phyloP scores from a whole-genome alignment of 1,140 invertebrate species.

The Zaprionus camerounensis region DNA sequence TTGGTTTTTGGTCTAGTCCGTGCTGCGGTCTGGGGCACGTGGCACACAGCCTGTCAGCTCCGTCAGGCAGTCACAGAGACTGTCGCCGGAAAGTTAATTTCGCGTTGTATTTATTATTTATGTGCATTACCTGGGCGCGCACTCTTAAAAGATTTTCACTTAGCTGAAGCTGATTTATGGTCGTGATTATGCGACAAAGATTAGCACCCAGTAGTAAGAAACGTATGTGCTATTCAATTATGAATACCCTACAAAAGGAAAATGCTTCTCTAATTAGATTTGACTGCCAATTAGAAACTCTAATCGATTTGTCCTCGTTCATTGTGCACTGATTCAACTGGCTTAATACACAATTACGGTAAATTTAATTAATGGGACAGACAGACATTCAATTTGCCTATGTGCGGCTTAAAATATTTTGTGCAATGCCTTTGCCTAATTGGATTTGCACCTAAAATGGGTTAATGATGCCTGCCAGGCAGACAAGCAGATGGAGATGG shows the following conservation, averaged over 20 bases:
- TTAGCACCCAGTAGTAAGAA: neutral
- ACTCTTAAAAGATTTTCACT: conserved; percentile 72
- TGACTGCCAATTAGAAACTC: neutral
- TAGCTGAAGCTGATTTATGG: conserved; percentile 48
- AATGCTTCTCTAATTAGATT: neutral
- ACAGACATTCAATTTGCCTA: conserved; percentile 41
- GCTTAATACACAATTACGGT: conserved; percentile 22
- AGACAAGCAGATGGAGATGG: neutral
- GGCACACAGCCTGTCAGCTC: conserved; percentile 26
- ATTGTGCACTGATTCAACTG: neutral
- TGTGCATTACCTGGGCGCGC: conserved; percentile 65
- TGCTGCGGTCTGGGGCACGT: conserved; percentile 37
- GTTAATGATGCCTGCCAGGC: conserved; percentile 56
- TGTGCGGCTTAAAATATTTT: conserved; percentile 33
- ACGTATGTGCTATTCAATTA: neutral
- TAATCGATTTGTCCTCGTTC: neutral
- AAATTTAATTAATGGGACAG: conserved; percentile 31
- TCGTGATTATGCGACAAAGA: conserved; percentile 1
- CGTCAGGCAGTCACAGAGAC: conserved; percentile 32
- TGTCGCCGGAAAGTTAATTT: conserved; percentile 74
- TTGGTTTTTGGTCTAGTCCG: conserved; percentile 31
- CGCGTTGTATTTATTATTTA: conserved; percentile 76
- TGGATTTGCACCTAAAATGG: conserved; percentile 66
- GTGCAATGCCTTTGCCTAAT: conserved; percentile 48
- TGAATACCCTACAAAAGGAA: neutral